Percentiles rank a stretch among this genome's conserved stretches.
Evolutionary conservation across 1,140 invertebrate species (phyloP).

Genomic region (Drosophila navojoa): DNA sequence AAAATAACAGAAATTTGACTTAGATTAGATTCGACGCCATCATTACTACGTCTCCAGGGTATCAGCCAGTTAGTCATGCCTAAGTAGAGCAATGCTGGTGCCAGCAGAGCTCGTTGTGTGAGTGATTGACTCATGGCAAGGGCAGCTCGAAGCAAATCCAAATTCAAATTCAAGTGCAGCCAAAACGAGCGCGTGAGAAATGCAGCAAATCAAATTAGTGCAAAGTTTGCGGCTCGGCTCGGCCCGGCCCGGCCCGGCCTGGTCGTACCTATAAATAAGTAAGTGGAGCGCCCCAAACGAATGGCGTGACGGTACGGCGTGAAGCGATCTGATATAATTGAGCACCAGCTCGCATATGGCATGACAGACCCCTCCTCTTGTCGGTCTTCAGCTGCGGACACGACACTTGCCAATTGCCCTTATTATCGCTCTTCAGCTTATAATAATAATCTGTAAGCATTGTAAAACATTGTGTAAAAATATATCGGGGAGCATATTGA

Average conservation of each 20-base stretch:
- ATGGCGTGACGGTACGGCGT: slow-evolving; percentile 30
- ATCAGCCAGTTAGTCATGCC: too few species aligned
- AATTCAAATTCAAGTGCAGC: slow-evolving; percentile 61
- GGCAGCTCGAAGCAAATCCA: slow-evolving; percentile 43
- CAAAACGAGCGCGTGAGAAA: slow-evolving; percentile 79
- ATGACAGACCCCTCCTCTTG: neutral
- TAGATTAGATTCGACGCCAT: too few species aligned
- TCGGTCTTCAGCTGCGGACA: neutral
- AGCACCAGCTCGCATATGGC: neutral
- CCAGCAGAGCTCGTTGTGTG: slow-evolving; percentile 18
- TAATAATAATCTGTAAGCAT: slow-evolving; percentile 1
- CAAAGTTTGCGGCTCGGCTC: slow-evolving; percentile 6
- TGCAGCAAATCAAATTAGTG: slow-evolving; percentile 53
- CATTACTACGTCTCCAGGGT: too few species aligned
- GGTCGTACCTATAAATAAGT: slow-evolving; percentile 44
- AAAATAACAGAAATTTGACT: too few species aligned
- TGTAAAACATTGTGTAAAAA: neutral
- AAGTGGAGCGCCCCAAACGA: slow-evolving; percentile 38
- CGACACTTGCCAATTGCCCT: neutral
- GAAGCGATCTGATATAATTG: slow-evolving; percentile 38
- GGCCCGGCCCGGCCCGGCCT: slow-evolving; percentile 5
- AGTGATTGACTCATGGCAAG: slow-evolving; percentile 75
- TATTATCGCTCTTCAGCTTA: slow-evolving; percentile 5
- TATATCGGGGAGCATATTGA: neutral
- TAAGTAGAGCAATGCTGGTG: neutral